Evolutionary conservation across 2,888 invertebrate genomes (phyloP).

Genomic region (Nephrocerus scutellatus): DNA sequence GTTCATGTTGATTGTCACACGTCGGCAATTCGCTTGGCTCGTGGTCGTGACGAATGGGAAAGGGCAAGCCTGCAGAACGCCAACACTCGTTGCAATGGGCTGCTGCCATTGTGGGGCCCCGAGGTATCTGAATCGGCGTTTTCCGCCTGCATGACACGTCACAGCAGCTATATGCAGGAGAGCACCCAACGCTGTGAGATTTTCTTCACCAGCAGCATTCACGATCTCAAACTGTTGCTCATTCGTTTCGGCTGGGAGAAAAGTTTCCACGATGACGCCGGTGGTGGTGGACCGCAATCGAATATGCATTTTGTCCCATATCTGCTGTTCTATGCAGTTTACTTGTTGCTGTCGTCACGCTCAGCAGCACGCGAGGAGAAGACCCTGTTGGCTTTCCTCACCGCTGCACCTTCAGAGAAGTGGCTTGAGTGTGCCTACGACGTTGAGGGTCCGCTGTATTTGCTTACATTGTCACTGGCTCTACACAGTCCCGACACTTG

Average conservation of each 20-base stretch:
- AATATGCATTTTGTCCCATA: conserved; percentile 97
- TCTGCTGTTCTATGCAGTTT: conserved; percentile 87
- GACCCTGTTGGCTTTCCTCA: conserved; percentile 65
- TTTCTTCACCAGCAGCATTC: conserved; percentile 56
- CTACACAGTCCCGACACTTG: conserved; percentile 73
- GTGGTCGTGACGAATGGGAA: conserved; percentile 91
- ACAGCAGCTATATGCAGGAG: conserved; percentile 71
- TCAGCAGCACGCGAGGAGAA: conserved; percentile 72
- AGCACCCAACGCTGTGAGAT: conserved; percentile 48
- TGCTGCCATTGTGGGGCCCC: conserved; percentile 94
- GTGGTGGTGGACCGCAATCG: conserved; percentile 93
- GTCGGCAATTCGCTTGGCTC: conserved; percentile 77
- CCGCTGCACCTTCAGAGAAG: conserved; percentile 55
- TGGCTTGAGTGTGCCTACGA: conserved; percentile 80
- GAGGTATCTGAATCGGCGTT: conserved; percentile 88
- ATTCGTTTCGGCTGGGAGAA: conserved; percentile 87
- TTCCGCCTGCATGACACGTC: conserved; percentile 87
- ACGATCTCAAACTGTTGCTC: conserved; percentile 86
- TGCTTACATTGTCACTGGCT: conserved; percentile 71
- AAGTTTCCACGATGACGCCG: conserved; percentile 95
- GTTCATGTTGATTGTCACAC: conserved; percentile 98
- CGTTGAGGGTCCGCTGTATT: conserved; percentile 88
- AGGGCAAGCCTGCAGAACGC: conserved; percentile 96
- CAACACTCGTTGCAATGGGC: conserved; percentile 93
- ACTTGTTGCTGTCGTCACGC: conserved; percentile 83